Evolutionary conservation across 2,797 vertebrate genomes (phyloP).

Genomic region (Sebastes steindachneri): DNA sequence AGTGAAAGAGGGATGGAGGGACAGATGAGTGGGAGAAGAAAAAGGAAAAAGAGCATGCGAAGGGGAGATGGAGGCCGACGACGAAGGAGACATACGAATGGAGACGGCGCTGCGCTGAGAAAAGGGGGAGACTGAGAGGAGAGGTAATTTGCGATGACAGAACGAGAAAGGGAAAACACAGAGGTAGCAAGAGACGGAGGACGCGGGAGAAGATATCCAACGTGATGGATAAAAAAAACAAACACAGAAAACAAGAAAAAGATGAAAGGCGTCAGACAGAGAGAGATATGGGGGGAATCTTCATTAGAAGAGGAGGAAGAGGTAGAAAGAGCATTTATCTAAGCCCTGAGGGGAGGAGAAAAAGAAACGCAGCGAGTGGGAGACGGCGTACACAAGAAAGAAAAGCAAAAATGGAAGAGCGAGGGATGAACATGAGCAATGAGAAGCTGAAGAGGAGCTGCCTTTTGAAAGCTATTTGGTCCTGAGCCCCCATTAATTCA

Average conservation of each 20-base stretch:
- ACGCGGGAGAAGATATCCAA: constrained; percentile 36
- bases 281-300: constrained; percentile 43
- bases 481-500: constrained; percentile 64
- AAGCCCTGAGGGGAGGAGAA: constrained; percentile 26
- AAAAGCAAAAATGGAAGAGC: constrained; percentile 20
- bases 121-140: constrained; percentile 43
- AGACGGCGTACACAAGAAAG: constrained; percentile 38
- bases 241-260: constrained; percentile 54
- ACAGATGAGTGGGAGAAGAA: constrained; percentile 19
- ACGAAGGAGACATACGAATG: constrained; percentile 30
- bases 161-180: constrained; percentile 67
- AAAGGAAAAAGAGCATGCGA: neutral
- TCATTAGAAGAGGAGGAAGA: constrained; percentile 42
- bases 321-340: constrained; percentile 61
- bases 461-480: constrained; percentile 68
- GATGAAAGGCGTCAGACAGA: constrained; percentile 55
- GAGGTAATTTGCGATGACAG: constrained; percentile 64
- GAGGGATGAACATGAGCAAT: constrained; percentile 42
- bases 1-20: constrained; percentile 20
- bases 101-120: constrained; percentile 26
- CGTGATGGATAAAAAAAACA: constrained; percentile 53
- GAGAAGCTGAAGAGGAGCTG: constrained; percentile 53
- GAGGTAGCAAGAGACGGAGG: constrained; percentile 30
- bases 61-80: constrained; percentile 26
- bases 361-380: constrained; percentile 6